Evolutionary conservation across 2,888 invertebrate genomes (phyloP).

Genomic region (Taenaris catops): DNA sequence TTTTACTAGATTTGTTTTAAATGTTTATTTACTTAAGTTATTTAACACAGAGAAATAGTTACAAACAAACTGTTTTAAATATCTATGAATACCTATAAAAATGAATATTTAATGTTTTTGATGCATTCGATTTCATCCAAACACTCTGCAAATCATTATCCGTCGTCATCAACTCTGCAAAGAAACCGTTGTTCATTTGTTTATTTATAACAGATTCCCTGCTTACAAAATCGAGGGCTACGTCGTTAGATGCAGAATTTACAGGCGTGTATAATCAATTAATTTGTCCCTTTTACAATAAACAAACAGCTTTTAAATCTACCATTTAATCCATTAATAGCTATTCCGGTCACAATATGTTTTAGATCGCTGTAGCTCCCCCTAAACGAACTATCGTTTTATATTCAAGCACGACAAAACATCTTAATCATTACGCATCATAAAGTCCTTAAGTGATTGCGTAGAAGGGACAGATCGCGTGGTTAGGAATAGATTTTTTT

Average conservation of each 20-base stretch:
- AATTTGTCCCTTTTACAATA: constrained; percentile 27
- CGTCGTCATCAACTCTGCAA: no score
- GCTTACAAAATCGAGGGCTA: no score
- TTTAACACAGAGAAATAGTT: no score
- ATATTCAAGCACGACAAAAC: constrained; percentile 63
- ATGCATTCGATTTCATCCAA: no score
- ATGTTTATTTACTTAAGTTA: no score
- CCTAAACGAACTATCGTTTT: constrained; percentile 40
- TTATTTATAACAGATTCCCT: no score
- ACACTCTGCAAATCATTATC: no score
- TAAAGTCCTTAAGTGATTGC: constrained; percentile 78
- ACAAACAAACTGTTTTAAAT: no score
- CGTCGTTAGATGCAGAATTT: constrained; percentile 1
- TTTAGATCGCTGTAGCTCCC: constrained; percentile 43
- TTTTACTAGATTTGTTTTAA: no score
- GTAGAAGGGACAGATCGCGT: constrained; percentile 58
- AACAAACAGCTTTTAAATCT: constrained; percentile 18
- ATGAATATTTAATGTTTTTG: no score
- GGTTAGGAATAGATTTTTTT: constrained; percentile 68
- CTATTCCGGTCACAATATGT: constrained; percentile 72
- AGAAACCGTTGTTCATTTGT: no score
- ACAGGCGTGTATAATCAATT: constrained; percentile 15
- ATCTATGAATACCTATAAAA: no score
- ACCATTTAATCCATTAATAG: constrained; percentile 64
- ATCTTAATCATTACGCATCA: constrained; percentile 78